Conservation (phyloP, 2,113 vertebrate genomes). For the Etheostoma cragini region DNA sequence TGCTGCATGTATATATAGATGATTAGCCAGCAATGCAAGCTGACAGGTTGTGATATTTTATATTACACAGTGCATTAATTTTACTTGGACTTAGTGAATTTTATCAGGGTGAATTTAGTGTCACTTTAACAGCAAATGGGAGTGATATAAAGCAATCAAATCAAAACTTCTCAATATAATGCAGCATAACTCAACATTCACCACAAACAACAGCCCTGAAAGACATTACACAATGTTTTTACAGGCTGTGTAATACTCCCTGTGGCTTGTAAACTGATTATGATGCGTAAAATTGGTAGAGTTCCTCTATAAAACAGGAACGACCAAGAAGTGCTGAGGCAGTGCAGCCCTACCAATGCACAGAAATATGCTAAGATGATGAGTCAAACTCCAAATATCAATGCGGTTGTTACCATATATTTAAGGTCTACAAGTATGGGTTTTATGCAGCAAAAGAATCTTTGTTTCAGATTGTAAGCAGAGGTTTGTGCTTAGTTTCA, state of each 20-base stretch:
- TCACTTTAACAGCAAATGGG: not conserved
- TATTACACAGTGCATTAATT: not conserved
- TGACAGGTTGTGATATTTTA: not conserved
- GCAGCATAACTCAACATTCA: not conserved
- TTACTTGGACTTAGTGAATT: not conserved
- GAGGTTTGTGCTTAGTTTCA: not conserved
- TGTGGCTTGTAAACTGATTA: not conserved
- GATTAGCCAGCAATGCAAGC: constrained; percentile 11
- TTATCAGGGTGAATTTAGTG: constrained; percentile 4
- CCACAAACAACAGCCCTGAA: not conserved
- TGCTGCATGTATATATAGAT: not conserved
- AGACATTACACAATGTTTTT: not conserved
- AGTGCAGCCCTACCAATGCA: not conserved
- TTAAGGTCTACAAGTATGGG: not conserved
- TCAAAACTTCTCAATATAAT: not conserved
- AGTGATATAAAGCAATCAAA: not conserved
- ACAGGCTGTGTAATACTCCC: not conserved
- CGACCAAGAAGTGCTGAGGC: not conserved
- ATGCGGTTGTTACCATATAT: not conserved
- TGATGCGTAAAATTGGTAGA: not conserved
- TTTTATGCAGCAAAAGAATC: not conserved
- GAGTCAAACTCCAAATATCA: not conserved
- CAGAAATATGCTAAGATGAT: too few species aligned
- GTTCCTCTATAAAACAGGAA: constrained; percentile 7
- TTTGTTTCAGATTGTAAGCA: not conserved